Evolutionary conservation across 23 tunicate genomes (phyloP), one percentile per base, ranked within the genome.

Genomic region (Trididemnum clinides): DNA sequence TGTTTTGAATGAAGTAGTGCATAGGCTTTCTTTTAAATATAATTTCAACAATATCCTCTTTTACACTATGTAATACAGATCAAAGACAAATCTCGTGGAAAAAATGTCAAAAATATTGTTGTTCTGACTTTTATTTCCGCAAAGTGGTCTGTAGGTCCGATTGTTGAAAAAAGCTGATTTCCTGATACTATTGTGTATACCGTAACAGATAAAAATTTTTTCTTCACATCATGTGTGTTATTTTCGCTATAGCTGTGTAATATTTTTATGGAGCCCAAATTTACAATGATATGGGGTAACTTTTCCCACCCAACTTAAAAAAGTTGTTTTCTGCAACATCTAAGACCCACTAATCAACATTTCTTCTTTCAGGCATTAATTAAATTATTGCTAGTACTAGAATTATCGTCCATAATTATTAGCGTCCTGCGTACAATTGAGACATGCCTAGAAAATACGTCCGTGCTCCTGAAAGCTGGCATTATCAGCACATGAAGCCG

Each of bases 271-370:
- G 25, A 59, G 22, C 66, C 66, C 37, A 28, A 66, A 66, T 66
- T 6, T 66, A 23, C 37, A 66, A 20, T n/a, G 37, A 23, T 66
- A 29, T 66, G 75, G 75, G 75, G n/a, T 66, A 29, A 66, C 75
- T 66, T 66, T 28, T 36, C 75, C 75, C 75, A 66, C 75, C 37
- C 36, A 66, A n/a, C n/a, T n/a, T n/a, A n/a, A 36, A 66, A 31
- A 66, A 31, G 7, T 29, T 66, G n/a, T n/a, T n/a, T n/a, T n/a
- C n/a, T n/a, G n/a, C n/a, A n/a, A n/a, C n/a, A n/a, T n/a, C n/a
- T n/a, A n/a, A n/a, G n/a, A n/a, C n/a, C n/a, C n/a, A n/a, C n/a
- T n/a, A n/a, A n/a, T n/a, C n/a, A n/a, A n/a, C n/a, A n/a, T n/a
- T n/a, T n/a, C n/a, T n/a, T n/a, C n/a, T n/a, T n/a, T n/a, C n/a